Evolutionary conservation across 1,140 invertebrate genomes (phyloP), one percentile per base, ranked within the genome.

Genomic region (Diachasmimorpha longicaudata): DNA sequence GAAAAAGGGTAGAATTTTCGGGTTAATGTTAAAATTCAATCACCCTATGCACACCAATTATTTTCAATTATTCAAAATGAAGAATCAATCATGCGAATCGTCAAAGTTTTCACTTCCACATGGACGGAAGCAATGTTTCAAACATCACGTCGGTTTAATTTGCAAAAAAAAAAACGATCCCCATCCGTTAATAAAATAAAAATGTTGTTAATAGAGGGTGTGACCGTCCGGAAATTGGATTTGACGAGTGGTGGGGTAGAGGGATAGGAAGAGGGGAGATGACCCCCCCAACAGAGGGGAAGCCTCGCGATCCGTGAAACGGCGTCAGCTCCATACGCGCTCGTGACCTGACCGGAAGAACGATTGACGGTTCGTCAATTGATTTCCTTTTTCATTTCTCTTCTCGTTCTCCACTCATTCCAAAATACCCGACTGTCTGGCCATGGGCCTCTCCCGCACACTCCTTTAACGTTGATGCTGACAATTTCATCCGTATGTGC

Each of bases 301-400:
- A 16, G 8, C 21, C 52, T 58, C 52, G 52, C 52, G 52, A 58
- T 58, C 52, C 52, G 52, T 58, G 52, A 58, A 58, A 21, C 19
- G 52, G 52, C 52, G 52, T 58, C 52, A 58, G 21, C 52, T 58
- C 52, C 19, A 21, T 58, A 58, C 52, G 52, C 52, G 52, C 52
- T 58, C 52, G 52, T 58, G 52, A 16, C 52, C 52, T 58, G 52
- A 58, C 52, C 52, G 52, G 52, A 58, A 58, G 52, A 58, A 58
- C 52, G 52, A 58, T 58, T 58, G 52, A 58, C 52, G 52, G n/a
- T 58, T 58, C 52, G 52, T 58, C 52, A 58, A 58, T 58, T 58
- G 52, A 58, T 58, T 58, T 58, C 52, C 52, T 58, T 58, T 58
- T 58, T 21, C 52, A 58, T 58, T 21, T 58, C 52, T 58, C 52